Conservation (phyloP, 2,797 vertebrate species). For the Pseudochaenichthys georgianus region DNA sequence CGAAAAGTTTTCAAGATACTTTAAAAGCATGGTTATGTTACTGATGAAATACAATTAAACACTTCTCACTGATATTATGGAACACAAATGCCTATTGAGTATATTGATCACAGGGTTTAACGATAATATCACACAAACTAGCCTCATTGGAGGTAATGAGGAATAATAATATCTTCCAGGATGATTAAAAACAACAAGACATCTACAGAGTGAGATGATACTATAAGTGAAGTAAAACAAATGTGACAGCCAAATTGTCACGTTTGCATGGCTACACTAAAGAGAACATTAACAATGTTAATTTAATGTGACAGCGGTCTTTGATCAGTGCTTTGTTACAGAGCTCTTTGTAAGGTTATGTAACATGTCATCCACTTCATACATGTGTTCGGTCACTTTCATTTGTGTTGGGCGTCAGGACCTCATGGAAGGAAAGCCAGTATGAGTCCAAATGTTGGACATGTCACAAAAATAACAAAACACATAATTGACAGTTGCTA, state of each 20-base stretch:
- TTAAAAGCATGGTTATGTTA: neutral
- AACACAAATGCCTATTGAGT: neutral
- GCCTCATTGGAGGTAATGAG: neutral
- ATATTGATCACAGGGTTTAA: slow-evolving; percentile 2
- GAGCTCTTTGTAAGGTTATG: slow-evolving; percentile 21
- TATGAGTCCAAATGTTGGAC: slow-evolving; percentile 7
- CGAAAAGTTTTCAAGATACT: neutral
- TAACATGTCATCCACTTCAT: slow-evolving; percentile 50
- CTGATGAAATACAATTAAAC: neutral
- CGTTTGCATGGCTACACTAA: neutral
- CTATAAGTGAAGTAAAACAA: slow-evolving; percentile 1
- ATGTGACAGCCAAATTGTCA: slow-evolving; percentile 2
- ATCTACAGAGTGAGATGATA: neutral
- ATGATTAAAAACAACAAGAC: neutral
- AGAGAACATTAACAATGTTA: slow-evolving; percentile 12
- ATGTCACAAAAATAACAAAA: slow-evolving; percentile 27
- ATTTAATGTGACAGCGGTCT: slow-evolving; percentile 37
- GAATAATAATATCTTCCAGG: neutral
- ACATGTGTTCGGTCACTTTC: slow-evolving; percentile 22
- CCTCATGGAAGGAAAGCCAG: slow-evolving; percentile 1
- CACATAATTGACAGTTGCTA: slow-evolving; percentile 7
- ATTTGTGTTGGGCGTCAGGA: slow-evolving; percentile 8
- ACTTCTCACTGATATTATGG: neutral
- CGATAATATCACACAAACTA: neutral
- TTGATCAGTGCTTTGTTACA: slow-evolving; percentile 41